Evolutionary conservation across 1,140 invertebrate genomes (phyloP).

Genomic region (Halesus radiatus): DNA sequence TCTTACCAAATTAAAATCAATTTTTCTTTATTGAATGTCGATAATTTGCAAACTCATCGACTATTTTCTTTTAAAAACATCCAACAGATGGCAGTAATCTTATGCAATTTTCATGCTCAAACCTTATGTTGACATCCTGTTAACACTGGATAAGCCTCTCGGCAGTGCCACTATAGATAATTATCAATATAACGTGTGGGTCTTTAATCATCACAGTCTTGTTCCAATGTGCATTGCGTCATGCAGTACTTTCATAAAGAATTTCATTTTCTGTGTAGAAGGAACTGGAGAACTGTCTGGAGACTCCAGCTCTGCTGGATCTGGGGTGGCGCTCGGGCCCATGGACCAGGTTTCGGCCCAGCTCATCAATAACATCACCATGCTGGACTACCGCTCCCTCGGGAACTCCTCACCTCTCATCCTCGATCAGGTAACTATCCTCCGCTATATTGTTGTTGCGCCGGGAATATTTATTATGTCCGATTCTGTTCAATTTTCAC

Average conservation of each 20-base stretch:
- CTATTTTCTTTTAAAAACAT: neutral
- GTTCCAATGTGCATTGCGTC: neutral
- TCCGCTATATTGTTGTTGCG: too few species aligned
- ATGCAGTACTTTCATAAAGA: too few species aligned
- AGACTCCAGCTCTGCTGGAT: slow-evolving; percentile 67
- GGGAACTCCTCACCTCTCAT: slow-evolving; percentile 63
- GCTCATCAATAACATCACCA: slow-evolving; percentile 69
- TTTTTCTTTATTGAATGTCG: too few species aligned
- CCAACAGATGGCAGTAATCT: neutral
- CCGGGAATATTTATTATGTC: too few species aligned
- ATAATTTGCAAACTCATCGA: too few species aligned
- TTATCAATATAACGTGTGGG: too few species aligned
- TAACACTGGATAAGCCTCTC: too few species aligned
- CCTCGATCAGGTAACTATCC: neutral
- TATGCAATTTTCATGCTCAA: neutral
- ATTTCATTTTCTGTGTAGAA: neutral
- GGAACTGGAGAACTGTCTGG: neutral
- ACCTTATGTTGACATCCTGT: too few species aligned
- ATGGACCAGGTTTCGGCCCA: slow-evolving; percentile 69
- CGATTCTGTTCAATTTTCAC: too few species aligned
- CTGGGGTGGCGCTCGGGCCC: slow-evolving; percentile 64
- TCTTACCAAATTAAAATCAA: too few species aligned
- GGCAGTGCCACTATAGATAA: too few species aligned
- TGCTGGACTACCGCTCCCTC: slow-evolving; percentile 69
- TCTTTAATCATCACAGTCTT: too few species aligned